Conservation (phyloP, 1,140 invertebrate genomes). For the Drosophila repleta region DNA sequence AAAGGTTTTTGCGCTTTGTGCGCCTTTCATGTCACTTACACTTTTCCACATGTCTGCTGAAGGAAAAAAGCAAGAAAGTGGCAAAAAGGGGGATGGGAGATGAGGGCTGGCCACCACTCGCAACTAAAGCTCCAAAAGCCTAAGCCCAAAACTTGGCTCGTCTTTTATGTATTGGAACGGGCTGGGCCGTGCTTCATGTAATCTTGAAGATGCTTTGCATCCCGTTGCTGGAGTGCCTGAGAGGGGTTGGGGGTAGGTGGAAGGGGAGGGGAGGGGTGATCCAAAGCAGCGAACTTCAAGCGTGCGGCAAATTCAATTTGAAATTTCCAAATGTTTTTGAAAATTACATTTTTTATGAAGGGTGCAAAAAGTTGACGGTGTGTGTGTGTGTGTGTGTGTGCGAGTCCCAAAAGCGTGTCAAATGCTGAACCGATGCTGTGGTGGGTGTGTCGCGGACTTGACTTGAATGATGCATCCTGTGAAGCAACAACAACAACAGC, state of each 20-base stretch:
- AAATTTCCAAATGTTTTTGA: constrained; percentile 78
- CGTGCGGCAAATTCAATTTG: constrained; percentile 81
- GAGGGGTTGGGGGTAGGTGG: background rate
- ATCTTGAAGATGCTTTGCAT: constrained; percentile 69
- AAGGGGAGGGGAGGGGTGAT: background rate
- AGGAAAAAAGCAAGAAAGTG: too few relatives aligned
- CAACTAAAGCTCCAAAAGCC: background rate
- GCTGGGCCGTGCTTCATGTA: constrained; percentile 33
- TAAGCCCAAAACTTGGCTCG: background rate
- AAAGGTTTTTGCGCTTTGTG: constrained; percentile 79
- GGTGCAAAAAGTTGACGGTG: constrained; percentile 54
- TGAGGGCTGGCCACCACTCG: background rate
- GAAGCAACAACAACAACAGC: background rate
- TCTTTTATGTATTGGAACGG: constrained; percentile 47
- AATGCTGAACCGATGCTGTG: constrained; percentile 46
- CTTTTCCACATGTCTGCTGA: constrained; percentile 56
- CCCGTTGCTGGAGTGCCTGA: constrained; percentile 21
- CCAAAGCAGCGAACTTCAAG: constrained; percentile 57
- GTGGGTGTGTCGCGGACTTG: constrained; percentile 10
- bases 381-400: constrained; percentile 15
- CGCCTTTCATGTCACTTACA: constrained; percentile 78
- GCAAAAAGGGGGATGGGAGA: too few relatives aligned
- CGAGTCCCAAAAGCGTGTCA: constrained; percentile 47
- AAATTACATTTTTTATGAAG: constrained; percentile 81
- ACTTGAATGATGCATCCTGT: constrained; percentile 66